These are phyloP conservation scores for Cataglyphis livida DNA, from an alignment of 2,888 invertebrate genomes.

Conservation along the genomic window DNA sequence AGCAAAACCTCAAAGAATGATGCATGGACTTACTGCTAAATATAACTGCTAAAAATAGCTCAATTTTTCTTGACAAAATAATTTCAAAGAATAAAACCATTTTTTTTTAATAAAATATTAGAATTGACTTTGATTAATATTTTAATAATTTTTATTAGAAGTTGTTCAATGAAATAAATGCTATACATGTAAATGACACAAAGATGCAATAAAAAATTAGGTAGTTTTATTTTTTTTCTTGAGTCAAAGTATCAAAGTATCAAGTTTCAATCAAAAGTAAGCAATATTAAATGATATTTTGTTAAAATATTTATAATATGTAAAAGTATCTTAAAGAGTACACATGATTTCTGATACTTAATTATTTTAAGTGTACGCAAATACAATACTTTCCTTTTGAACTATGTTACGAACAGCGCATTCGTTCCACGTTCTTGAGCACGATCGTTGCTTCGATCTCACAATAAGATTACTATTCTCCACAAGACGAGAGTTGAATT, in stretches of 20 bases:
- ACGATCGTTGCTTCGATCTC: background rate
- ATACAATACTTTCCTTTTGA: background rate
- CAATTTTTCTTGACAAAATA: background rate
- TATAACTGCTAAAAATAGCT: no score
- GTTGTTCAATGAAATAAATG: no score
- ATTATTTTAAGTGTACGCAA: background rate
- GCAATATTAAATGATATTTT: background rate
- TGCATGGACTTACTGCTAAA: background rate
- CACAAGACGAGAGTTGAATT: conserved; percentile 5
- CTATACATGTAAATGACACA: no score
- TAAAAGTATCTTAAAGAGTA: background rate
- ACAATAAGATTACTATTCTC: background rate
- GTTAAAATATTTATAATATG: background rate
- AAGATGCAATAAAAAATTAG: no score
- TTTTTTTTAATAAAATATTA: no score
- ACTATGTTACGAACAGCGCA: background rate
- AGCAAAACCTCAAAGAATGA: background rate
- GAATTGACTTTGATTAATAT: no score
- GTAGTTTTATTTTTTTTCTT: background rate
- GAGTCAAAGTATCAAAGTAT: background rate
- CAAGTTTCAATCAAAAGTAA: background rate
- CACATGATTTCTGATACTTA: background rate
- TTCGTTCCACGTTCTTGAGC: background rate
- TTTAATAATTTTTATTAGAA: no score
- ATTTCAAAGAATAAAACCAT: no score